Base-by-base conservation (phyloP, 2,888 invertebrate species). In the Oeneis ivallda region DNA sequence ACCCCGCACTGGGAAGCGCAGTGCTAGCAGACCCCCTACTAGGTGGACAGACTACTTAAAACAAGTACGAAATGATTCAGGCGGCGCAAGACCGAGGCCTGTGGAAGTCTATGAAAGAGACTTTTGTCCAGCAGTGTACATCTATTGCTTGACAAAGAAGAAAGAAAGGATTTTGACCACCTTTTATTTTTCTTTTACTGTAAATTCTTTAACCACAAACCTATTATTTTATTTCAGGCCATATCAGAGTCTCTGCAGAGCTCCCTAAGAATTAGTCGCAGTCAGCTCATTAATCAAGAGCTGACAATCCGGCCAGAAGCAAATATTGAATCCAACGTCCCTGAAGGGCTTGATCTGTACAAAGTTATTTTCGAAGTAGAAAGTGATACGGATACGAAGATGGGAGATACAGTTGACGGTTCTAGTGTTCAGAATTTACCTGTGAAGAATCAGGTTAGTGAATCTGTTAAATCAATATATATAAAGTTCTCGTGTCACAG, bases 281-380 rank as follows among this genome's bases (percentile, higher is more conserved):
- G 91, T 68, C 88, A 90, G 74, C 76, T 89, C 8, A 86, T 89
- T 47, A 84, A 84, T 69, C 91, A 91, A 65, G 90, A 90, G 72
- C 75, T 92, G 17, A 87, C 85, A 15, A 87, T 92, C 66, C 76
- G 87, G 65, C 91, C 92, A 0, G 92, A 91, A 70, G 92, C 92
- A 7, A 92, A 92, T 68, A 90, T 92, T 53, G 86, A 87, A 65
- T 81, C 89, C 0, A 87, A 92, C 84, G 89, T 89, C 1, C 92
- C 92, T 0, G 89, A 88, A 43, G 88, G 85, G 0, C 74, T 92
- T 11, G 92, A 92, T 73, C 78, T 92, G 0, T 90, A 84, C 72
- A 87, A 84, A 70, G 82, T 92, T 59, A 91, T 92, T 69, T 86
- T 83, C 75, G 92, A 92, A 70, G 86, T 85, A 11, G 92, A 92